Conservation (phyloP, 2,113 vertebrate species). For the Gnathonemus echidnorhynchus region DNA sequence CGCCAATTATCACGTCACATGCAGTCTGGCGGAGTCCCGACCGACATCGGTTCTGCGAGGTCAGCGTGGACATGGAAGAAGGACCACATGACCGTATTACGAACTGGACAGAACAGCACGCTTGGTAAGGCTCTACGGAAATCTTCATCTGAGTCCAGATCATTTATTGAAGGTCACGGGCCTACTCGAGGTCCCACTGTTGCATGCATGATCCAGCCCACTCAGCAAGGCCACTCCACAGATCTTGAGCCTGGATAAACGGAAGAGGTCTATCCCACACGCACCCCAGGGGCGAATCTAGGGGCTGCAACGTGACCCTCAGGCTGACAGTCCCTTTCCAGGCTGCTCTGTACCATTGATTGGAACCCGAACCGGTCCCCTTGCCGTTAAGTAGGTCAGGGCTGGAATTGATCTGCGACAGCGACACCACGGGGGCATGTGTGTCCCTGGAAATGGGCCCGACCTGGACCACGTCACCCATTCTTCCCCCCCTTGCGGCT, state of each 20-base stretch:
- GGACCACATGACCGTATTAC: not conserved
- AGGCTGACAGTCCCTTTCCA: not conserved
- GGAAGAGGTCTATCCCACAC: not conserved
- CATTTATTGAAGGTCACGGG: not conserved
- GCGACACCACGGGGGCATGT: not conserved
- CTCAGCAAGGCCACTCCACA: not conserved
- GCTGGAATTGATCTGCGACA: constrained; percentile 3
- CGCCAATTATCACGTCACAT: not conserved
- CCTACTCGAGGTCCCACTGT: not conserved
- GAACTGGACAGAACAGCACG: not conserved
- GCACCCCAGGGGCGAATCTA: not conserved
- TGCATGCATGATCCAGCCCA: not conserved
- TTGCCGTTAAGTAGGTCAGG: constrained; percentile 11
- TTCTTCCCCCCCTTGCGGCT: not conserved
- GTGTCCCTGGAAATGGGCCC: not conserved
- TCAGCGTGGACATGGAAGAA: not conserved
- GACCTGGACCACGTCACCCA: not conserved
- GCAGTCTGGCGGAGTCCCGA: not conserved
- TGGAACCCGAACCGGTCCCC: not conserved
- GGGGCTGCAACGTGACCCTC: not conserved
- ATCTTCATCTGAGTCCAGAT: not conserved
- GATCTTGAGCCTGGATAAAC: not conserved
- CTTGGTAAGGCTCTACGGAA: no score
- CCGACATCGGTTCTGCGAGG: not conserved
- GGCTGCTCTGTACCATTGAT: not conserved